These are phyloP conservation scores for Rhinichthys osculus DNA, from an alignment of 2,797 vertebrate species.

Conservation along the genomic window DNA sequence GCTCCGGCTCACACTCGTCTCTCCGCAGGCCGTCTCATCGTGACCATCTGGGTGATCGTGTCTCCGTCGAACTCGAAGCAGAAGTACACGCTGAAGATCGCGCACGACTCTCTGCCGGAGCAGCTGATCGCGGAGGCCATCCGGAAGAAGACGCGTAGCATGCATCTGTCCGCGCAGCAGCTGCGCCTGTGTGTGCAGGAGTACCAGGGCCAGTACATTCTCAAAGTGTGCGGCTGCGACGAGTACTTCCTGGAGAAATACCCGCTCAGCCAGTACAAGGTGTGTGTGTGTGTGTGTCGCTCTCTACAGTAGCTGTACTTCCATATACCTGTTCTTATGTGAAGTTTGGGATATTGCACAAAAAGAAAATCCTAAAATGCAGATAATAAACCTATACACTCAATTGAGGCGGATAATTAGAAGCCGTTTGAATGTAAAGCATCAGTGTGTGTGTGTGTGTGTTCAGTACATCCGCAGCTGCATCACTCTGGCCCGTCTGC, in stretches of 20 bases:
- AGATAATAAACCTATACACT: no score
- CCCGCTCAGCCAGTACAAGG: constrained; percentile 85
- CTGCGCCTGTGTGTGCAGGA: constrained; percentile 83
- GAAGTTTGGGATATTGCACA: no score
- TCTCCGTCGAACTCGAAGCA: constrained; percentile 84
- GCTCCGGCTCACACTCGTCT: neutral
- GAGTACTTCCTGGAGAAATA: constrained; percentile 83
- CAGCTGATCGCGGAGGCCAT: constrained; percentile 79
- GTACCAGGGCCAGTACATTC: constrained; percentile 84
- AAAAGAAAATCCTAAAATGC: no score
- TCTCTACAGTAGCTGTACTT: no score
- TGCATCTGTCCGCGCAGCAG: constrained; percentile 83
- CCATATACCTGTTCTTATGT: no score
- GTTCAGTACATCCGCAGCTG: constrained; percentile 81
- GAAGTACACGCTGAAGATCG: constrained; percentile 82
- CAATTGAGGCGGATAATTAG: no score
- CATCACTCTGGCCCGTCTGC: constrained; percentile 79
- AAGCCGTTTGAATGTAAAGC: no score
- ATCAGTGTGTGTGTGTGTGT: constrained; percentile 46
- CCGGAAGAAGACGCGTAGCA: constrained; percentile 82
- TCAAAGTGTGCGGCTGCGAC: constrained; percentile 84
- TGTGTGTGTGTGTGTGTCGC: constrained; percentile 48
- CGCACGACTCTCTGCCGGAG: constrained; percentile 80
- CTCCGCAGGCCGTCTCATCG: constrained; percentile 77
- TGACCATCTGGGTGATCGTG: constrained; percentile 85